phyloP scores from a whole-genome alignment of 2,113 vertebrate species.

The Natator depressus region DNA sequence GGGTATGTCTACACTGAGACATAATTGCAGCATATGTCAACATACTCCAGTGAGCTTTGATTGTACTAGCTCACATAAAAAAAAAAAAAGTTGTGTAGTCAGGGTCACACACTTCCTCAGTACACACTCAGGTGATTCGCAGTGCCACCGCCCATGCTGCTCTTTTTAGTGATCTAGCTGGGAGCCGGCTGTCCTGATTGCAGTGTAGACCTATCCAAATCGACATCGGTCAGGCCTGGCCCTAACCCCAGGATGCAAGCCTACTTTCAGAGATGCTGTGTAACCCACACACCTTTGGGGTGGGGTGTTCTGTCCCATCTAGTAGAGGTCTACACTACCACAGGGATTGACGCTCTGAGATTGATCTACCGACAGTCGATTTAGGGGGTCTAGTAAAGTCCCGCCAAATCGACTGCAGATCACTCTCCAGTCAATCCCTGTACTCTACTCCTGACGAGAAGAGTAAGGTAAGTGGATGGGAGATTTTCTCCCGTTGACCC shows the following conservation, averaged over 20 bases:
- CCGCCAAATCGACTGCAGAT: no score
- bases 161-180: background rate
- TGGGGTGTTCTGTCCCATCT: no score
- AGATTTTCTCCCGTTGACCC: no score
- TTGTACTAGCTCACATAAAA: background rate
- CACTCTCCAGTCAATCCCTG: no score
- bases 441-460: no score
- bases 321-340: no score
- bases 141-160: background rate
- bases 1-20: background rate
- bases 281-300: no score
- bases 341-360: no score
- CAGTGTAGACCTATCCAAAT: background rate
- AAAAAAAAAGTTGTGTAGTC: background rate
- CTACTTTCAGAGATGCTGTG: background rate
- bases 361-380: no score
- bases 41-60: background rate
- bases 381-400: no score
- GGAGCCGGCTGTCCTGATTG: background rate
- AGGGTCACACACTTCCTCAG: background rate
- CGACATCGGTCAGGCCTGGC: background rate
- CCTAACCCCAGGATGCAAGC: background rate
- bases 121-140: background rate
- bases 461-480: no score
- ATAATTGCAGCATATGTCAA: background rate